These are phyloP conservation scores for Stramonita haemastoma DNA, from an alignment of 2,888 invertebrate species.

Conservation along the genomic window DNA sequence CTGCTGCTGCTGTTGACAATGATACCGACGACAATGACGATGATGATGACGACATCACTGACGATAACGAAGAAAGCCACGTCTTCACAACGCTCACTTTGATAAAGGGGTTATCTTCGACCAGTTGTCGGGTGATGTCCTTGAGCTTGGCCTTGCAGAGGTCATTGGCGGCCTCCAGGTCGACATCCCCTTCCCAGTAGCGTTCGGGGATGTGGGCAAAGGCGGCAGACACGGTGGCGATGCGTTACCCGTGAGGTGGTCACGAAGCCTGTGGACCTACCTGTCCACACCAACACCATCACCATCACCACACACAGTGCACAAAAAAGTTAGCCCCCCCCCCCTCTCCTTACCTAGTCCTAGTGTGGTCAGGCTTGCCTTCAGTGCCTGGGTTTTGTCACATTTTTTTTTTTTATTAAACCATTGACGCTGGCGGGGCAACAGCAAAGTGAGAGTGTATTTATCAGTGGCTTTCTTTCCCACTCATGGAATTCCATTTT, in stretches of 20 bases:
- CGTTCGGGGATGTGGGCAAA: slow-evolving; percentile 63
- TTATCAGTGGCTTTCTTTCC: too few relatives aligned
- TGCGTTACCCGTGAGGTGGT: slow-evolving; percentile 65
- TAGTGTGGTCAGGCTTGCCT: too few relatives aligned
- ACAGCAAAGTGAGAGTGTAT: too few relatives aligned
- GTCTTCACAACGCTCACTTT: slow-evolving; percentile 28
- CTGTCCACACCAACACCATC: slow-evolving; percentile 49
- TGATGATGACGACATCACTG: background rate
- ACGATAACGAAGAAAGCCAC: background rate
- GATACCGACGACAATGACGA: too few relatives aligned
- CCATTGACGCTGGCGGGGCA: too few relatives aligned
- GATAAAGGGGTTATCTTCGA: slow-evolving; percentile 52
- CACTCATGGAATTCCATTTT: too few relatives aligned
- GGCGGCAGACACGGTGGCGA: slow-evolving; percentile 62
- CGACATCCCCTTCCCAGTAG: slow-evolving; percentile 63
- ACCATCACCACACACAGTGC: too few relatives aligned
- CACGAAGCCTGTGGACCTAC: slow-evolving; percentile 65
- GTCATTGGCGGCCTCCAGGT: slow-evolving; percentile 39
- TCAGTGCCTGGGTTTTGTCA: too few relatives aligned
- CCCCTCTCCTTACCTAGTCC: background rate
- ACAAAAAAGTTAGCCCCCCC: background rate
- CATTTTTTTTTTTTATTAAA: too few relatives aligned
- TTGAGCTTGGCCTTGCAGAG: slow-evolving; percentile 49
- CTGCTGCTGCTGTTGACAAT: too few relatives aligned
- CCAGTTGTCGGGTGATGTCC: slow-evolving; percentile 66